Evolutionary conservation across 2,888 invertebrate genomes (phyloP).

Genomic region (Cloeon dipterum): DNA sequence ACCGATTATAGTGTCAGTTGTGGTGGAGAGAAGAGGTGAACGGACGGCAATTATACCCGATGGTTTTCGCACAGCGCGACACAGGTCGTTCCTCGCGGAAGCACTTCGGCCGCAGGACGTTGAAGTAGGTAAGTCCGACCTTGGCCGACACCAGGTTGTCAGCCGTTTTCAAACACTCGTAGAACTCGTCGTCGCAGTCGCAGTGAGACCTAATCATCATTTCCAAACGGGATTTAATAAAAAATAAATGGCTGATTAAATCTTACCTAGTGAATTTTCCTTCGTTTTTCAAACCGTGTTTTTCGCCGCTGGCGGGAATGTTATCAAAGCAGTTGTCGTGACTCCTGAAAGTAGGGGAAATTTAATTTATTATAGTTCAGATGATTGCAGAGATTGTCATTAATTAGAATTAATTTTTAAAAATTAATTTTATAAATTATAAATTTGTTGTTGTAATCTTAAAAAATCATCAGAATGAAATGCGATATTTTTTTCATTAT

Average conservation of each 20-base stretch:
- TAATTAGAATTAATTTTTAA: too few relatives aligned
- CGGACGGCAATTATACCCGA: too few relatives aligned
- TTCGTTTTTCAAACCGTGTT: conserved; percentile 35
- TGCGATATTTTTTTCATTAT: too few relatives aligned
- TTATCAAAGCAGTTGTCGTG: conserved; percentile 43
- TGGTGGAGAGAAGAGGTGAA: too few relatives aligned
- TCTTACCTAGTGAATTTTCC: conserved; percentile 38
- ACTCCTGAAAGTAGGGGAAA: too few relatives aligned
- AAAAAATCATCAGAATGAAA: too few relatives aligned
- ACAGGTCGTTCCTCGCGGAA: conserved; percentile 35
- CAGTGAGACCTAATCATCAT: conserved; percentile 52
- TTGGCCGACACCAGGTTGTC: conserved; percentile 27
- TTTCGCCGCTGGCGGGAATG: conserved; percentile 28
- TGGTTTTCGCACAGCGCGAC: conserved; percentile 21
- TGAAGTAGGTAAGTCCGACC: conserved; percentile 48
- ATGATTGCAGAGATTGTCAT: too few relatives aligned
- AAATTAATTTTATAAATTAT: too few relatives aligned
- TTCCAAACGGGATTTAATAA: conserved; percentile 1
- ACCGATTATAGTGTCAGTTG: too few relatives aligned
- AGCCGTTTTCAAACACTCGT: conserved; percentile 35
- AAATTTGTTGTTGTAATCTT: too few relatives aligned
- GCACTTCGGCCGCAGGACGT: conserved; percentile 45
- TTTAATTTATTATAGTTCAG: too few relatives aligned
- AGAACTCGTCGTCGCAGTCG: conserved; percentile 41
- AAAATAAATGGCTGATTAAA: too few relatives aligned